Conservation (phyloP, 1,140 invertebrate species). For the Sipha flava region DNA sequence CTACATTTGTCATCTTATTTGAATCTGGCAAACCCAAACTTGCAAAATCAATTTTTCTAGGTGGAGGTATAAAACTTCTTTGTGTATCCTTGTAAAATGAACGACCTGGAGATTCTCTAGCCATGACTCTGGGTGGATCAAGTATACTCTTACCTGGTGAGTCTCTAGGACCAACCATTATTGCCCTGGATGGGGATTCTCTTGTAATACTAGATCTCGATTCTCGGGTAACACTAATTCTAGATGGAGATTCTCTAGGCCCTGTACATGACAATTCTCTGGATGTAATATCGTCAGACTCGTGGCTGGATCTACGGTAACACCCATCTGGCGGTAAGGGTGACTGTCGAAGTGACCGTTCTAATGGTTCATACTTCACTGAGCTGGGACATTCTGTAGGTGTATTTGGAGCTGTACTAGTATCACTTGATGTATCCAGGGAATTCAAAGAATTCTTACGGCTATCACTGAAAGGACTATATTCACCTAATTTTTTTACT, state of each 20-base stretch:
- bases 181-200: conserved; percentile 27
- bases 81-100: conserved; percentile 32
- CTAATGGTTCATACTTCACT: conserved; percentile 6
- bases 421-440: conserved; percentile 9
- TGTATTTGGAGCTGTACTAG: conserved; percentile 18
- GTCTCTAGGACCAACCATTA: conserved; percentile 18
- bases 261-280: conserved; percentile 11
- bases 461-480: conserved; percentile 33
- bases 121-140: conserved; percentile 21
- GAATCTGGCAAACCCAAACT: conserved; percentile 34
- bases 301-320: conserved; percentile 3
- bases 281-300: not conserved
- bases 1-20: conserved; percentile 34
- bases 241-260: conserved; percentile 25
- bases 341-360: not conserved
- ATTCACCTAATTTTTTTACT: conserved; percentile 33
- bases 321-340: conserved; percentile 11
- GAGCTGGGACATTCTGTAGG: conserved; percentile 16
- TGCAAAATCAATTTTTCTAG: conserved; percentile 39
- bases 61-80: conserved; percentile 38
- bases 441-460: conserved; percentile 34
- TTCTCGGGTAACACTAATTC: conserved; percentile 28
- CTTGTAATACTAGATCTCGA: conserved; percentile 34
- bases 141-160: conserved; percentile 12
- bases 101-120: conserved; percentile 26